These are phyloP conservation scores for Caenorhabditis tropicalis DNA, from an alignment of 1,140 invertebrate species.

Conservation along the genomic window DNA sequence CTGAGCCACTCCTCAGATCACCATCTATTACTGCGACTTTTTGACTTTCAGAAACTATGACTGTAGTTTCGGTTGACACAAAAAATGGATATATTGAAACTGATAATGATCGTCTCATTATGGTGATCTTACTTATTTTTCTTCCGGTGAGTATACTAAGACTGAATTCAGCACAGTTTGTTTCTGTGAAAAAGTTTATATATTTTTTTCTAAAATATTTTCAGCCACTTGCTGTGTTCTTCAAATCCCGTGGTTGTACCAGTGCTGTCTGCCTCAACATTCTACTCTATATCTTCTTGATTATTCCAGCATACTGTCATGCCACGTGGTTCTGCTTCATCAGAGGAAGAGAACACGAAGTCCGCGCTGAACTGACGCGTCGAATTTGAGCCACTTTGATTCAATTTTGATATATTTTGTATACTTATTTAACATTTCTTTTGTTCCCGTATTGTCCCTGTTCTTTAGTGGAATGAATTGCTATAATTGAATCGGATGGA, in stretches of 20 bases:
- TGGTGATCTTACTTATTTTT: constrained; percentile 53
- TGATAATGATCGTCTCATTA: constrained; percentile 53
- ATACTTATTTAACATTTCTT: not conserved
- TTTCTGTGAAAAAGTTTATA: too few species aligned
- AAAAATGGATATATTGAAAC: constrained; percentile 33
- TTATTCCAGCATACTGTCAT: constrained; percentile 39
- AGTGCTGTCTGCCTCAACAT: constrained; percentile 46
- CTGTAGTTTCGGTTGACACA: not conserved
- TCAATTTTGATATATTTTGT: not conserved
- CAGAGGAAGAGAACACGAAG: constrained; percentile 29
- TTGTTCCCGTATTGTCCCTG: too few species aligned
- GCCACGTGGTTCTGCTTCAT: constrained; percentile 54
- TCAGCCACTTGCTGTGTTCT: constrained; percentile 53
- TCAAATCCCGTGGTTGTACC: constrained; percentile 37
- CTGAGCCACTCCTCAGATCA: not conserved
- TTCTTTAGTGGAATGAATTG: too few species aligned
- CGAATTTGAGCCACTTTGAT: not conserved
- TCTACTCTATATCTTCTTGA: constrained; percentile 44
- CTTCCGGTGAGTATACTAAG: constrained; percentile 54
- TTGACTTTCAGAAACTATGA: not conserved
- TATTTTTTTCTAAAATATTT: too few species aligned
- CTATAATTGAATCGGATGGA: too few species aligned
- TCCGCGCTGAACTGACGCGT: not conserved
- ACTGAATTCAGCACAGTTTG: too few species aligned
- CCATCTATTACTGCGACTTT: not conserved